Percentiles rank a stretch among this genome's conserved stretches.
phyloP scores from a whole-genome alignment of 2,888 invertebrate species.

The Thymelicus acteon region DNA sequence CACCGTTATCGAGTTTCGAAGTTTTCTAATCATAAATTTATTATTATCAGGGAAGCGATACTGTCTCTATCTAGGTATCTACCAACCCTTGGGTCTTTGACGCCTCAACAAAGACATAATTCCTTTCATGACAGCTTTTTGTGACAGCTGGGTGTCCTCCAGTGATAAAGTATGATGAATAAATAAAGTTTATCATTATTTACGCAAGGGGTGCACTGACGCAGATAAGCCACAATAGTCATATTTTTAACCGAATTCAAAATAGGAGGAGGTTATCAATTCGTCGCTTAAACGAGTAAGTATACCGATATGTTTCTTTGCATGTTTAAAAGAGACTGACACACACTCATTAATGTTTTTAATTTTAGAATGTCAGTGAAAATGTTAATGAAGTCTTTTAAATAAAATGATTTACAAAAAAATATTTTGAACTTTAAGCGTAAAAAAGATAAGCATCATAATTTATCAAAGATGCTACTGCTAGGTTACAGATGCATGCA shows the following conservation, averaged over 20 bases:
- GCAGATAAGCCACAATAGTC: background rate
- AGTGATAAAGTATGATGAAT: slow-evolving; percentile 18
- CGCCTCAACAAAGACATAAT: background rate
- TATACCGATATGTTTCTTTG: too few relatives aligned
- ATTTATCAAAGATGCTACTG: too few relatives aligned
- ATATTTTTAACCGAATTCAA: background rate
- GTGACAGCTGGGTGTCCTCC: slow-evolving; percentile 13
- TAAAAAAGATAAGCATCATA: too few relatives aligned
- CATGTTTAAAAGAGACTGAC: too few relatives aligned
- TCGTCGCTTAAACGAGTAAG: too few relatives aligned
- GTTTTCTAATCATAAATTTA: background rate
- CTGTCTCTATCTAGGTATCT: background rate
- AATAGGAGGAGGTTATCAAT: too few relatives aligned
- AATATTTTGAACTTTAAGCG: too few relatives aligned
- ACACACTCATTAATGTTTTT: too few relatives aligned
- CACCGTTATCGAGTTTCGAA: slow-evolving; percentile 3
- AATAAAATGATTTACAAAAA: too few relatives aligned
- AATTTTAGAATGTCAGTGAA: too few relatives aligned
- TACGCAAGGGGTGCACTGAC: slow-evolving; percentile 1
- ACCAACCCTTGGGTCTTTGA: background rate
- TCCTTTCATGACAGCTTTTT: slow-evolving; percentile 9
- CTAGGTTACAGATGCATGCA: too few relatives aligned
- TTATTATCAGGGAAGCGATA: slow-evolving; percentile 10
- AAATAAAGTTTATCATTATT: slow-evolving; percentile 11
- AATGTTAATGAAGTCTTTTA: too few relatives aligned